Conservation (phyloP, 2,888 invertebrate genomes). For the Drosophila anceps region DNA sequence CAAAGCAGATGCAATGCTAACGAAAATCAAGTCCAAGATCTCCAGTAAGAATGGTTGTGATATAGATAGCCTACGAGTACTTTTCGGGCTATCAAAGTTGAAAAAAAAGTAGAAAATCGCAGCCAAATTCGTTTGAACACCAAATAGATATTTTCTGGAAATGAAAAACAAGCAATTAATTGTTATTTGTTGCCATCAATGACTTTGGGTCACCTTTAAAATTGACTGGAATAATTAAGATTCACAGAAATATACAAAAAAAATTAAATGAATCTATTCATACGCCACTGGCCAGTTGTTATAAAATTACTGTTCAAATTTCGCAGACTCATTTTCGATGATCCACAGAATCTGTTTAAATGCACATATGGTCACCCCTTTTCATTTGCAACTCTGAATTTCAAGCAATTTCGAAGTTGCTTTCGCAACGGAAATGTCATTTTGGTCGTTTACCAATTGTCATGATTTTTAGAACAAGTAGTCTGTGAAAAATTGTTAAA, state of each 20-base stretch:
- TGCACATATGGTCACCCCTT: not conserved
- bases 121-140: too few relatives aligned
- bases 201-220: not conserved
- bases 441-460: not conserved
- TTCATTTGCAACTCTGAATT: slow-evolving; percentile 6
- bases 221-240: not conserved
- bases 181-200: not conserved
- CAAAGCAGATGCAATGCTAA: slow-evolving; percentile 15
- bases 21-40: slow-evolving; percentile 8
- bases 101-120: not conserved
- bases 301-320: not conserved
- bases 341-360: not conserved
- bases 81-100: slow-evolving; percentile 11
- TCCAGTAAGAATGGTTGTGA: not conserved
- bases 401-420: not conserved
- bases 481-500: not conserved
- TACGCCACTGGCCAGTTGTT: not conserved
- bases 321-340: not conserved
- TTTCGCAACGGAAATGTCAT: not conserved
- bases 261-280: not conserved
- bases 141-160: not conserved
- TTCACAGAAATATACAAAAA: not conserved
- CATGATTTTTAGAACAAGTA: not conserved
- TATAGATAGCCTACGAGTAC: not conserved
- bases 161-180: too few relatives aligned